Percentiles rank a stretch among this genome's conserved stretches.
Conservation (phyloP, 2,888 invertebrate species). For the Nomada hirtipes region DNA sequence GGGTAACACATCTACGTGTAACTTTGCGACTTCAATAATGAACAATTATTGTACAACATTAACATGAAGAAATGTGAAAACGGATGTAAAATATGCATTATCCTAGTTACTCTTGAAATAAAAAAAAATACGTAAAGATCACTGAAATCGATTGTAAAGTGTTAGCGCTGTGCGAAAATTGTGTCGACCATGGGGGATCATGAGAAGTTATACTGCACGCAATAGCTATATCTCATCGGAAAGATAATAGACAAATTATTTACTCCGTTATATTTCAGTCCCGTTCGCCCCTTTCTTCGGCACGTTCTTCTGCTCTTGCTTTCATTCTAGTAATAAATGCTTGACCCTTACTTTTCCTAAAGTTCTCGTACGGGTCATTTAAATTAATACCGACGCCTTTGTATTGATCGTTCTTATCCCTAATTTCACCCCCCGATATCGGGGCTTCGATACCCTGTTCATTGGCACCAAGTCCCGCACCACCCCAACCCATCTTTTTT, state of each 20-base stretch:
- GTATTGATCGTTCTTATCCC: slow-evolving; percentile 96
- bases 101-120: slow-evolving; percentile 5
- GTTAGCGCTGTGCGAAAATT: slow-evolving; percentile 26
- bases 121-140: slow-evolving; percentile 12
- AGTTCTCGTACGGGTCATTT: slow-evolving; percentile 98
- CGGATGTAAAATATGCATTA: slow-evolving; percentile 11
- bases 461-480: slow-evolving; percentile 95
- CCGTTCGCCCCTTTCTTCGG: slow-evolving; percentile 85
- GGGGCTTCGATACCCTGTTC: slow-evolving; percentile 98
- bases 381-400: slow-evolving; percentile 97
- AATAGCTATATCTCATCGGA: slow-evolving; percentile 41
- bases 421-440: slow-evolving; percentile 94
- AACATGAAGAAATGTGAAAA: slow-evolving; percentile 1
- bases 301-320: slow-evolving; percentile 92
- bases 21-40: slow-evolving; percentile 37
- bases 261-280: slow-evolving; percentile 72
- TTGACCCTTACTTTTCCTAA: slow-evolving; percentile 97
- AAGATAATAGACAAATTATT: slow-evolving; percentile 51
- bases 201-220: slow-evolving; percentile 37
- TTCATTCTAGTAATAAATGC: slow-evolving; percentile 98
- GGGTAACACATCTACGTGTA: slow-evolving; percentile 18
- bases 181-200: slow-evolving; percentile 48
- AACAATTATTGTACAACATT: slow-evolving; percentile 26
- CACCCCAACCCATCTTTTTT: slow-evolving; percentile 99
- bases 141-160: slow-evolving; percentile 35